Percentiles rank a stretch among this genome's conserved stretches.
Evolutionary conservation across 2,797 vertebrate species (phyloP).

Genomic region (Molossus molossus): DNA sequence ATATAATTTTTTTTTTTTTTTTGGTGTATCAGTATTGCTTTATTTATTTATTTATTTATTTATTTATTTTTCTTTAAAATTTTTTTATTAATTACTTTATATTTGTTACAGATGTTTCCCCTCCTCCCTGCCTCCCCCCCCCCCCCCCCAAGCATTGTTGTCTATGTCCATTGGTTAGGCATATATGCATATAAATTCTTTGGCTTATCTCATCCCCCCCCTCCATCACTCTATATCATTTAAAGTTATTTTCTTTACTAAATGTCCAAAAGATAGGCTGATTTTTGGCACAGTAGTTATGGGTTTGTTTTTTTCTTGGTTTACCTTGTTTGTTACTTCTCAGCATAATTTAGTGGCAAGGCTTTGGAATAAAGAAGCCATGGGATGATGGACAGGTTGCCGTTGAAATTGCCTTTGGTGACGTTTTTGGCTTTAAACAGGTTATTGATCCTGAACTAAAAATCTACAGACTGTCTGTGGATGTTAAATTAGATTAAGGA

Average conservation of each 20-base stretch:
- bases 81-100: too few species aligned
- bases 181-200: too few species aligned
- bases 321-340: slow-evolving; percentile 5
- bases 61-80: too few species aligned
- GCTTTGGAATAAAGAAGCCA: neutral
- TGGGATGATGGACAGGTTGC: slow-evolving; percentile 8
- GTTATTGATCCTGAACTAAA: slow-evolving; percentile 59
- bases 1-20: neutral
- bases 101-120: too few species aligned
- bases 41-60: too few species aligned
- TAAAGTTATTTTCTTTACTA: neutral
- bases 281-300: neutral
- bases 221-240: neutral
- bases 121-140: too few species aligned
- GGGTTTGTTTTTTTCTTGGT: slow-evolving; percentile 3
- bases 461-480: neutral
- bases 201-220: too few species aligned
- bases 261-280: neutral
- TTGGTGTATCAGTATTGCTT: too few species aligned
- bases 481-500: slow-evolving; percentile 60
- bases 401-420: neutral
- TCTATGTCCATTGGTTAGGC: too few species aligned
- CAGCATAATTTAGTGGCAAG: slow-evolving; percentile 36
- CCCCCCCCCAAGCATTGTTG: too few species aligned
- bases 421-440: slow-evolving; percentile 17